phyloP scores from a whole-genome alignment of 2,888 invertebrate species.

The Caenorhabditis sulstoni region DNA sequence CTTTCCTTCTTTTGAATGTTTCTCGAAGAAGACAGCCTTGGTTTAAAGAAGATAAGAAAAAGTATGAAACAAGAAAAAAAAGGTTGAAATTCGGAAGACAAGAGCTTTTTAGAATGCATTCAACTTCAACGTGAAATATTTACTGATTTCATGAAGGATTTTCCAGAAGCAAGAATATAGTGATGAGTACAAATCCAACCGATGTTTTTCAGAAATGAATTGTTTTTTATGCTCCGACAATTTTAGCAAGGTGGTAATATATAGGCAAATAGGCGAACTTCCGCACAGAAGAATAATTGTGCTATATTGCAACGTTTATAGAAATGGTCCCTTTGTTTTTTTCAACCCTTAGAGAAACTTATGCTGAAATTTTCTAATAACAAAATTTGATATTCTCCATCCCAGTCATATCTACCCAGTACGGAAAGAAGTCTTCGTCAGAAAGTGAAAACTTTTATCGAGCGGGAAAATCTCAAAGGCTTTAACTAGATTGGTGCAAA shows the following conservation, averaged over 20 bases:
- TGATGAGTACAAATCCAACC: too few species aligned
- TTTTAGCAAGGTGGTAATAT: conserved; percentile 22
- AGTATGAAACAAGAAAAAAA: conserved; percentile 16
- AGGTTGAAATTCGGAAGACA: neutral
- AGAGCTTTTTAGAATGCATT: conserved; percentile 47
- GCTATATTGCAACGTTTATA: neutral
- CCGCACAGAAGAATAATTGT: conserved; percentile 34
- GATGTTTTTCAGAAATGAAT: too few species aligned
- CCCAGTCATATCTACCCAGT: too few species aligned
- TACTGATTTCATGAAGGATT: neutral
- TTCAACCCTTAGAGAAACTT: neutral
- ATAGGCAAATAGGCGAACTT: conserved; percentile 51
- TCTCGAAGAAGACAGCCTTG: conserved; percentile 15
- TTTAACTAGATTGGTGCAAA: too few species aligned
- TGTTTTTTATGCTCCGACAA: neutral
- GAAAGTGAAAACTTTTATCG: too few species aligned
- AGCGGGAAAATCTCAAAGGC: too few species aligned
- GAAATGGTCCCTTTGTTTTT: neutral
- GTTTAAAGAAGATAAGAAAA: conserved; percentile 25
- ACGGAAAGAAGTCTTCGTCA: too few species aligned
- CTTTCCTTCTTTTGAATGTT: conserved; percentile 22
- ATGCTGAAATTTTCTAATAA: too few species aligned
- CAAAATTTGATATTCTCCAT: too few species aligned
- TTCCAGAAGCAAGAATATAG: too few species aligned
- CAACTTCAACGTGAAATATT: conserved; percentile 33